Conservation (phyloP, 64 coral and sea anemone genomes). For the Pocillopora damicornis region DNA sequence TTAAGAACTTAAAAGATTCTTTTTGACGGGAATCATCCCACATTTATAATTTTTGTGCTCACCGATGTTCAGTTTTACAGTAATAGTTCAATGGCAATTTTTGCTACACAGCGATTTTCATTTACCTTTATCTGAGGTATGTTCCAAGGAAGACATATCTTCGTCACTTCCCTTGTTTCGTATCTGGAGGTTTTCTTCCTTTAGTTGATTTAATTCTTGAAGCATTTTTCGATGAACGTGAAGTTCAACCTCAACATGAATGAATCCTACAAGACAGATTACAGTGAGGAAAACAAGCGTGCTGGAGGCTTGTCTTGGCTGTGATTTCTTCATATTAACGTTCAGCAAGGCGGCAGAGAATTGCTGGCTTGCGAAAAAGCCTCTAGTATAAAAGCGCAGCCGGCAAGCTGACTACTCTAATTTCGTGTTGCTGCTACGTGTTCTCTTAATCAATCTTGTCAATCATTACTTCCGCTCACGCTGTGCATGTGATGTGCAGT, state of each 20-base stretch:
- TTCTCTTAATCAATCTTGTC: too few species aligned
- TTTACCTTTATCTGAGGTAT: not conserved
- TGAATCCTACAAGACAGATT: not conserved
- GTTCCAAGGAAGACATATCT: not conserved
- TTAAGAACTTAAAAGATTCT: too few species aligned
- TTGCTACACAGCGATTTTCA: not conserved
- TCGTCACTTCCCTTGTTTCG: not conserved
- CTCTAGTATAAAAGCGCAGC: too few species aligned
- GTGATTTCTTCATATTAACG: not conserved
- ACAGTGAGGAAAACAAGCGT: not conserved
- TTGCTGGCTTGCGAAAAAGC: too few species aligned
- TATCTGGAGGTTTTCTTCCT: not conserved
- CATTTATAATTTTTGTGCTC: too few species aligned
- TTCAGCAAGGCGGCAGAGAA: too few species aligned
- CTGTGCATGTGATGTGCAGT: too few species aligned
- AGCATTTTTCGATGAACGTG: slow-evolving; percentile 19
- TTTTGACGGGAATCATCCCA: too few species aligned
- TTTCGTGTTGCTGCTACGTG: not conserved
- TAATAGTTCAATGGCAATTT: not conserved
- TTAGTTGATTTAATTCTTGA: not conserved
- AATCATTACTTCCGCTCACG: too few species aligned
- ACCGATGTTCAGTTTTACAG: not conserved
- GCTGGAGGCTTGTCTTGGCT: not conserved
- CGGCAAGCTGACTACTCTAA: too few species aligned
- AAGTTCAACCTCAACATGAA: slow-evolving; percentile 50